These are phyloP conservation scores for Autographa gamma DNA, from an alignment of 2,888 invertebrate species.

Conservation along the genomic window DNA sequence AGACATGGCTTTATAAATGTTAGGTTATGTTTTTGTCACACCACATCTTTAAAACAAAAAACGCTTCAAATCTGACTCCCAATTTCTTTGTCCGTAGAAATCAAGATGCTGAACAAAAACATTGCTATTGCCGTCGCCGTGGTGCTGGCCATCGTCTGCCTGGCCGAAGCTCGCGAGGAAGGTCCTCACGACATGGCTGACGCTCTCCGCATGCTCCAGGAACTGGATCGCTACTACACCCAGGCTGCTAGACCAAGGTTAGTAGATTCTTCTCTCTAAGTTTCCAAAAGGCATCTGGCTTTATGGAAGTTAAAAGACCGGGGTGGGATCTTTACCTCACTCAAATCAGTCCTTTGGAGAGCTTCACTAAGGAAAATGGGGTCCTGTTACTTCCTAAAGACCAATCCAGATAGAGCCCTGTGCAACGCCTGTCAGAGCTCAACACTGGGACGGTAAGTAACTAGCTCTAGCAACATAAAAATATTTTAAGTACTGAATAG, in stretches of 20 bases:
- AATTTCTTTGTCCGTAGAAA: conserved; percentile 49
- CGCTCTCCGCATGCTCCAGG: conserved; percentile 91
- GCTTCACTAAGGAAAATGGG: too few relatives aligned
- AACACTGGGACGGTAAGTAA: conserved; percentile 81
- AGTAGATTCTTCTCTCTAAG: conserved; percentile 51
- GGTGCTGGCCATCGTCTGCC: conserved; percentile 76
- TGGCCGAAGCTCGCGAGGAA: conserved; percentile 83
- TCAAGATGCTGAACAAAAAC: conserved; percentile 83
- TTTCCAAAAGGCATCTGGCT: too few relatives aligned
- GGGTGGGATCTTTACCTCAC: too few relatives aligned
- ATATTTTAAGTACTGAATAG: conserved; percentile 9
- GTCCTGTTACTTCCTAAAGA: too few relatives aligned
- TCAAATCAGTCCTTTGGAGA: too few relatives aligned
- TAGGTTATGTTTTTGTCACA: too few relatives aligned
- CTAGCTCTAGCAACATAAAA: not conserved
- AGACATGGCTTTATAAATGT: too few relatives aligned
- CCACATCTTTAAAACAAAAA: too few relatives aligned
- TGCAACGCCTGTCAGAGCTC: too few relatives aligned
- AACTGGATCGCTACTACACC: conserved; percentile 91
- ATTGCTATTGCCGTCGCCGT: conserved; percentile 76
- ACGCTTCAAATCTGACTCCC: too few relatives aligned
- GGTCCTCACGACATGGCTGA: conserved; percentile 90
- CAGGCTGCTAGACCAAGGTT: conserved; percentile 92
- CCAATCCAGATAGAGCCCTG: too few relatives aligned
- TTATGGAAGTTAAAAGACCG: too few relatives aligned